Evolutionary conservation across 2,888 invertebrate species (phyloP).

Genomic region (Papilio elwesi): DNA sequence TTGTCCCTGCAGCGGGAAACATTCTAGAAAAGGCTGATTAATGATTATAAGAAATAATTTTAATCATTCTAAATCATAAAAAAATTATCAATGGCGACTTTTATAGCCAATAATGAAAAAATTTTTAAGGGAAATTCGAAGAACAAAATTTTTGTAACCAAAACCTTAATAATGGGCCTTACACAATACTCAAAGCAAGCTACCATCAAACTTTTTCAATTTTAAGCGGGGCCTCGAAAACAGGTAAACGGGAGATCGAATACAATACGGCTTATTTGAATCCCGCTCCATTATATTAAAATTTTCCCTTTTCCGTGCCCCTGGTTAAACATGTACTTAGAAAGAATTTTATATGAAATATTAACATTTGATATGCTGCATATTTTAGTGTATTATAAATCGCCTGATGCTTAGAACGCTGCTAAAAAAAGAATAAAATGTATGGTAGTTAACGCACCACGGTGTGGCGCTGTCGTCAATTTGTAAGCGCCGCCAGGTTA

Average conservation of each 20-base stretch:
- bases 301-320: slow-evolving; percentile 10
- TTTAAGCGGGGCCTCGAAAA: slow-evolving; percentile 24
- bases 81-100: background rate
- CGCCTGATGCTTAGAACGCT: no score
- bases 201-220: slow-evolving; percentile 37
- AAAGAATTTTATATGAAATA: slow-evolving; percentile 4
- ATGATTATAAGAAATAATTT: no score
- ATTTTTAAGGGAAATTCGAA: background rate
- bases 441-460: no score
- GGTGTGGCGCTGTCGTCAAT: no score
- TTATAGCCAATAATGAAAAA: background rate
- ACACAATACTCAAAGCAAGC: slow-evolving; percentile 39
- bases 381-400: background rate
- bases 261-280: slow-evolving; percentile 36
- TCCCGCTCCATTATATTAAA: slow-evolving; percentile 34
- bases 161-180: slow-evolving; percentile 41
- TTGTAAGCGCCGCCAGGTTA: no score
- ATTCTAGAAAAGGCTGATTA: no score
- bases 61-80: background rate
- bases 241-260: slow-evolving; percentile 29
- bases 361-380: background rate
- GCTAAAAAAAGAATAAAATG: no score
- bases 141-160: slow-evolving; percentile 48
- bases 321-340: slow-evolving; percentile 22
- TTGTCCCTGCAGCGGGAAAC: no score